These are phyloP conservation scores for Ditula angustiorana DNA, from an alignment of 2,888 invertebrate species.

Conservation along the genomic window DNA sequence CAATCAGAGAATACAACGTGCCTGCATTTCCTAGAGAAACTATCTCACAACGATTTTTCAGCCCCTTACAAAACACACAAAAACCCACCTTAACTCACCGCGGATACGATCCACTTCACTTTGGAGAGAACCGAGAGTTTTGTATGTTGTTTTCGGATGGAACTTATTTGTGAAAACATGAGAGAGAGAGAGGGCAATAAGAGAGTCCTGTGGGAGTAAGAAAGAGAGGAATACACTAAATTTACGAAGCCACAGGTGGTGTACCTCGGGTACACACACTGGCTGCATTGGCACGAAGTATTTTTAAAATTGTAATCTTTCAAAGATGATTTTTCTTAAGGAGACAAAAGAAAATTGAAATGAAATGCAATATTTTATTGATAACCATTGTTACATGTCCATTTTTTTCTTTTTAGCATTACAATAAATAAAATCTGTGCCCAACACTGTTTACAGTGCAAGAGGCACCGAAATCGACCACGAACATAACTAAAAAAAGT, in stretches of 20 bases:
- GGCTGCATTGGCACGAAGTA: constrained; percentile 50
- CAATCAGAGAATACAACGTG: constrained; percentile 78
- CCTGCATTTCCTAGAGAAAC: constrained; percentile 77
- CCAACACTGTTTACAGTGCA: no score
- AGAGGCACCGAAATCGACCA: no score
- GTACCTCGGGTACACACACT: constrained; percentile 76
- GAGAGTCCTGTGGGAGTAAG: constrained; percentile 52
- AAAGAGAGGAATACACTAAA: constrained; percentile 75
- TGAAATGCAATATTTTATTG: no score
- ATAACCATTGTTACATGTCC: no score
- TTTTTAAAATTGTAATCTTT: no score
- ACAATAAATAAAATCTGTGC: no score
- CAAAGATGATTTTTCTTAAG: no score
- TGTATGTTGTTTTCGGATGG: constrained; percentile 84
- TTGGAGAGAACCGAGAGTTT: constrained; percentile 59
- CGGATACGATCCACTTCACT: constrained; percentile 52
- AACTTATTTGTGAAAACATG: constrained; percentile 85
- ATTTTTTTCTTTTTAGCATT: no score
- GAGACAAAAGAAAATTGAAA: no score
- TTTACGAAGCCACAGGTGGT: constrained; percentile 85
- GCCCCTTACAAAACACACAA: constrained; percentile 44
- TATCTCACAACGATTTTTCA: constrained; percentile 72
- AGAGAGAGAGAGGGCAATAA: constrained; percentile 61
- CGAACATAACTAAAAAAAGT: no score
- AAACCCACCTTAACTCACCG: constrained; percentile 50